Conservation (phyloP, 1,140 invertebrate species). For the Mesaphorura yosii region DNA sequence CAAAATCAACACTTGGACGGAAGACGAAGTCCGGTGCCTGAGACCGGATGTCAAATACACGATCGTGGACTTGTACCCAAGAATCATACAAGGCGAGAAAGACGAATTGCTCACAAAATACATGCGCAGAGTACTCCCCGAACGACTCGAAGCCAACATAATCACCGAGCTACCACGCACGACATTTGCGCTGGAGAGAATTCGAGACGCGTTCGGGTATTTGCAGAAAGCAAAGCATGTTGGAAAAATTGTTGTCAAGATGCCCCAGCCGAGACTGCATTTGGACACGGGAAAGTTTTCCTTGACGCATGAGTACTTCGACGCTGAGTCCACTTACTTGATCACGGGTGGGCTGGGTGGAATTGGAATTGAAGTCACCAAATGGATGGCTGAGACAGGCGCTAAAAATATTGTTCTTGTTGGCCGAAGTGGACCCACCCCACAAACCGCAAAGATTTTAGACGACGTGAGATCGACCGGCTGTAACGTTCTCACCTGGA, state of each 20-base stretch:
- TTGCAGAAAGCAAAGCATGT: not conserved
- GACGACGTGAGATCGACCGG: not conserved
- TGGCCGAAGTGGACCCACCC: constrained; percentile 5
- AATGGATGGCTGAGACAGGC: constrained; percentile 16
- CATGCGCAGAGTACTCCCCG: not conserved
- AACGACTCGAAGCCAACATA: not conserved
- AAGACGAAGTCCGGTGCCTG: not conserved
- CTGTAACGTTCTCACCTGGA: not conserved
- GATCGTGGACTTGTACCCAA: not conserved
- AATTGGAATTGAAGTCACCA: constrained; percentile 15
- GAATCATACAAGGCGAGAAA: not conserved
- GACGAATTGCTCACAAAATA: not conserved
- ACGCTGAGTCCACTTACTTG: constrained; percentile 8
- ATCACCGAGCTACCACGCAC: too few relatives aligned
- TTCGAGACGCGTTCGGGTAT: not conserved
- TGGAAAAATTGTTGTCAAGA: not conserved
- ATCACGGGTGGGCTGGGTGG: constrained; percentile 18
- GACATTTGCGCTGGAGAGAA: not conserved
- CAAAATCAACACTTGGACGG: not conserved
- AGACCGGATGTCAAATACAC: not conserved
- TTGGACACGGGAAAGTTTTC: not conserved
- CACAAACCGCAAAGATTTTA: not conserved
- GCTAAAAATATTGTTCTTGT: constrained; percentile 11
- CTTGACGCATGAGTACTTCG: too few relatives aligned
- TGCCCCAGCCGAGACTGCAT: not conserved